Evolutionary conservation across 2,888 invertebrate genomes (phyloP).

Genomic region (Drosophila helvetica): DNA sequence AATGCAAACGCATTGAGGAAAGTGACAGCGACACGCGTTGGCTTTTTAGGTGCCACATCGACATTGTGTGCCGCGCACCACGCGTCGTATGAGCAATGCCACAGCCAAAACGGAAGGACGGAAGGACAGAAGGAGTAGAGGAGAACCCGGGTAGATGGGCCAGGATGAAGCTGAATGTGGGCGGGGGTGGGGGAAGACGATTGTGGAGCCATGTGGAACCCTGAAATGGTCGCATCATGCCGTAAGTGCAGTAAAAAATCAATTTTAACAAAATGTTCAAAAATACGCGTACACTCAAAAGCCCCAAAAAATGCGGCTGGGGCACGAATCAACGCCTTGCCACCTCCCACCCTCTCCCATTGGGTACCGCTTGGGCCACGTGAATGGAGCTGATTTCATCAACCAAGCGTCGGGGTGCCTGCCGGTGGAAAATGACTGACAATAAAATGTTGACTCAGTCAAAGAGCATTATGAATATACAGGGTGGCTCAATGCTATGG

Average conservation of each 20-base stretch:
- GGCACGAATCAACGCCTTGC: not conserved
- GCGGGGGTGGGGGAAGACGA: not conserved
- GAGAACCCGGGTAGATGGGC: not conserved
- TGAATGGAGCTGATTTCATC: conserved; percentile 51
- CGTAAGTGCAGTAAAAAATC: conserved; percentile 65
- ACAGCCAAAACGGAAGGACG: too few species aligned
- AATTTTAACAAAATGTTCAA: conserved; percentile 65
- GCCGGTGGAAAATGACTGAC: conserved; percentile 61
- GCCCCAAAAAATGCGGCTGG: conserved; percentile 9
- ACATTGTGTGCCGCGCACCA: conserved; percentile 27
- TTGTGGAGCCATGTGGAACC: conserved; percentile 44
- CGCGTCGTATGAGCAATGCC: conserved; percentile 65
- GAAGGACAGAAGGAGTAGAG: conserved; percentile 7
- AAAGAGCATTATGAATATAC: conserved; percentile 53
- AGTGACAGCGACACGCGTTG: conserved; percentile 47
- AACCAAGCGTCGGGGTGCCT: conserved; percentile 7
- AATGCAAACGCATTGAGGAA: conserved; percentile 63
- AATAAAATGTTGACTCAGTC: conserved; percentile 69
- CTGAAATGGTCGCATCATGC: conserved; percentile 56
- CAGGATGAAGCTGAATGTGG: too few species aligned
- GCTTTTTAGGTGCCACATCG: conserved; percentile 35
- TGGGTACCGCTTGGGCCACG: conserved; percentile 19
- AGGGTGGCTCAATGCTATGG: conserved; percentile 23
- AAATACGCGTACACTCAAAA: conserved; percentile 35
- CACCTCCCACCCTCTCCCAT: not conserved